Base-by-base conservation (phyloP, 2,888 invertebrate genomes). In the Villa cingulata region DNA sequence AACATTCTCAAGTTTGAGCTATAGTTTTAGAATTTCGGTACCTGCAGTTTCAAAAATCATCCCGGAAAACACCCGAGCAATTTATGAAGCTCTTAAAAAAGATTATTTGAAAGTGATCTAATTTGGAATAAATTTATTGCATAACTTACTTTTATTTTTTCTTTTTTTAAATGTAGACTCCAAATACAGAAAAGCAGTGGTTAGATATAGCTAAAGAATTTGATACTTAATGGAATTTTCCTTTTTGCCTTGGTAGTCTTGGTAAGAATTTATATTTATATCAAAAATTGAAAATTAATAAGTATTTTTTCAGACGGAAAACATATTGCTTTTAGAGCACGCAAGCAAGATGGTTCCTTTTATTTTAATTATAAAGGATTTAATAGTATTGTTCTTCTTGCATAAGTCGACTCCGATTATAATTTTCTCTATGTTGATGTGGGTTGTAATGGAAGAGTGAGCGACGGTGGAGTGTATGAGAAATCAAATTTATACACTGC, bases 181-280 rank as follows among this genome's bases (percentile, higher is more conserved):
- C 57, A 53, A 50, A 45, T 49, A 53, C 45, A 15, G 10, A 34
- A 55, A 53, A 57, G 50, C 53, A 59, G 54, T 59, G 57, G 57
- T 53, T 39, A 48, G 54, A 55, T 51, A 57, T 59, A 52, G 54
- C 55, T 43, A 55, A 56, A 34, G 55, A 54, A 47, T 59, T 59
- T 59, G 52, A 43, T 49, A 53, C 54, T 49, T 52, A 55, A 53
- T 59, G 59, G 58, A 55, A 59, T 54, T 61, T 61, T 55, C 57
- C 57, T 58, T 49, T 56, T 17, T 39, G 39, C 18, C 14, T 51
- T 49, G 59, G 58, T 44, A 57, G 58, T 51, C 57, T 60, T 51
- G 39, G 19, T 39, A 39, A 39, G 14, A 16, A 16, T 27, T 27
- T 27, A 27, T 27, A 27, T 27, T 27, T 27, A 27, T 27, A 27